Percentiles rank a stretch among this genome's conserved stretches.
Evolutionary conservation across 2,888 invertebrate species (phyloP).

Genomic region (Orthonevra nobilis): DNA sequence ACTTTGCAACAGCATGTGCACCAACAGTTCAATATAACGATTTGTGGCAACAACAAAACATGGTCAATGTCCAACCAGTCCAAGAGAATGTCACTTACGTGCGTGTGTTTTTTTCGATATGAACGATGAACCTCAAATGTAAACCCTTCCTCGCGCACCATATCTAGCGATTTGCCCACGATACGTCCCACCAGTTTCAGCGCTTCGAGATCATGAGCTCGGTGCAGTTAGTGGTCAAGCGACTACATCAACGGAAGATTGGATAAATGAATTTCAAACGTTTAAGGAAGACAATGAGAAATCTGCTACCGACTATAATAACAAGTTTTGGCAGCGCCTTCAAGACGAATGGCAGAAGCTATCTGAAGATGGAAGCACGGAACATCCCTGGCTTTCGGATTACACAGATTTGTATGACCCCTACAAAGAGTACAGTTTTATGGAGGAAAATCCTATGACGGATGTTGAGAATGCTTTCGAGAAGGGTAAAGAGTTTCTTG

Average conservation of each 20-base stretch:
- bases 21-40: constrained; percentile 28
- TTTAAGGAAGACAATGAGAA: constrained; percentile 83
- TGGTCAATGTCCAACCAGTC: constrained; percentile 75
- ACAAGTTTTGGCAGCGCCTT: constrained; percentile 84
- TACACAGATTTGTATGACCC: constrained; percentile 84
- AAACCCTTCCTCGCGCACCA: constrained; percentile 60
- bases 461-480: constrained; percentile 89
- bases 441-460: constrained; percentile 91
- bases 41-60: constrained; percentile 71
- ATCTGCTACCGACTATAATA: constrained; percentile 83
- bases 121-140: constrained; percentile 69
- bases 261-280: constrained; percentile 81
- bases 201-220: constrained; percentile 80
- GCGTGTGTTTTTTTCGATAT: constrained; percentile 77
- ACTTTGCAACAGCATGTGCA: constrained; percentile 74
- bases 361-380: constrained; percentile 80
- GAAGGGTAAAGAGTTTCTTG: constrained; percentile 91
- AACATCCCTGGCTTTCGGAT: constrained; percentile 88
- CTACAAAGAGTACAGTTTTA: constrained; percentile 81
- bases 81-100: constrained; percentile 74
- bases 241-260: constrained; percentile 75
- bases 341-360: constrained; percentile 90
- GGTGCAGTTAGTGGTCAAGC: constrained; percentile 78
- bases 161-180: constrained; percentile 72
- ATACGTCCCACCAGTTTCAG: constrained; percentile 61